Evolutionary conservation across 30 jellyfish, hydroid and myxozoan genomes (phyloP).

Genomic region (Catostylus mosaicus): DNA sequence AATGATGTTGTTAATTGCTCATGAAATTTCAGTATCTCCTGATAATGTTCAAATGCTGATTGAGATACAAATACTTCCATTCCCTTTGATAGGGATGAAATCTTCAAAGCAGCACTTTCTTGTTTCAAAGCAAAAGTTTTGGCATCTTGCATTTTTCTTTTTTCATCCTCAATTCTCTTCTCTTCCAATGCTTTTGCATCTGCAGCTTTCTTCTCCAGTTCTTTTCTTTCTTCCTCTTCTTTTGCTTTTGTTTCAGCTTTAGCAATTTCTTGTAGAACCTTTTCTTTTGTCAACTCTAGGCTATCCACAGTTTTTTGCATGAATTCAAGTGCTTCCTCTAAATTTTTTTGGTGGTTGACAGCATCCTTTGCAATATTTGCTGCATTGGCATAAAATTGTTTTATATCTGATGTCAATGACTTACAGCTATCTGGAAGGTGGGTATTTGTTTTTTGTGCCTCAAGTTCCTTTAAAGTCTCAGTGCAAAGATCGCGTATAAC

Average conservation of each 20-base stretch:
- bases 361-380: constrained; percentile 16
- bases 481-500: neutral
- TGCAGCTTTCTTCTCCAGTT: constrained; percentile 42
- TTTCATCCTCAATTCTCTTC: constrained; percentile 12
- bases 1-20: constrained; percentile 17
- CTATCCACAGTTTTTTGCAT: neutral
- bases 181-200: constrained; percentile 24
- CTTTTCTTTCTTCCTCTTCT: constrained; percentile 53
- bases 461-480: neutral
- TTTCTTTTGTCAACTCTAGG: constrained; percentile 11
- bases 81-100: constrained; percentile 1
- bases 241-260: constrained; percentile 44
- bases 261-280: constrained; percentile 22
- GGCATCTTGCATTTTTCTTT: neutral
- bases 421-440: constrained; percentile 2
- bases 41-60: constrained; percentile 56
- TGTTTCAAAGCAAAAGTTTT: constrained; percentile 8
- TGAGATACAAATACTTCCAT: constrained; percentile 34
- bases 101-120: neutral
- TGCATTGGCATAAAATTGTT: neutral
- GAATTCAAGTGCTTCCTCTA: constrained; percentile 27
- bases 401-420: neutral
- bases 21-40: constrained; percentile 34
- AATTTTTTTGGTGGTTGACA: constrained; percentile 1
- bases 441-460: neutral